Evolutionary conservation across 2,888 invertebrate species (phyloP), one percentile per base, ranked within the genome.

Genomic region (Hermaeophaga mercurialis): DNA sequence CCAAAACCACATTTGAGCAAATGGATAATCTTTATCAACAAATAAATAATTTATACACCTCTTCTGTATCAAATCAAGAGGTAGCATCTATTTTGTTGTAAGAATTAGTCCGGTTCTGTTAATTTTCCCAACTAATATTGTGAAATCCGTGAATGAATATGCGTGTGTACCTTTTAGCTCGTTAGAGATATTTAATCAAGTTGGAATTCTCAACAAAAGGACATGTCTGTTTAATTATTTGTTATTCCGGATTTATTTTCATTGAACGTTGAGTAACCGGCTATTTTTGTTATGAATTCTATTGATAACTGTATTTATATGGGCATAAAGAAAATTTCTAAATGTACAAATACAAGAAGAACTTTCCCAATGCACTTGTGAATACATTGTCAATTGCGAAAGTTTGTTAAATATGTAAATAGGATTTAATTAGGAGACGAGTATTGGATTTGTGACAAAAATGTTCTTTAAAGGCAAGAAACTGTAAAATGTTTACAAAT

Each of bases 121-220:
- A 22, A 22, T 22, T 22, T 3, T 5, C 3, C 6, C 22, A 3
- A 6, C 11, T 11, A 8, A 24, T n/a, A 46, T 46, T 48, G 28
- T 46, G 52, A 50, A 50, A 50, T 50, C 24, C 2, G 39, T 31
- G 22, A 50, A 39, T 19, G 31, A 33, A 33, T 47, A 14, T 24
- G 24, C 12, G 36, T 39, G 15, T 36, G 26, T 47, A 47, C 34
- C 19, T 38, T 48, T 17, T 38, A 48, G 33, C 56, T 56, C 41
- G 45, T 56, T 56, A 56, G 34, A 52, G 45, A 19, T 52, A 46
- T 52, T 45, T 50, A 52, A 56, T 50, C 49, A 38, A n/a, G 49
- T 50, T 36, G 49, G 38, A 41, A 39, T 52, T 46, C 56, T 33
- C 39, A 52, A 43, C 48, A 50, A 39, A 44, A 33, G 34, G 26